Conservation (phyloP, 2,797 vertebrate species). For the Sebastes itinus region DNA sequence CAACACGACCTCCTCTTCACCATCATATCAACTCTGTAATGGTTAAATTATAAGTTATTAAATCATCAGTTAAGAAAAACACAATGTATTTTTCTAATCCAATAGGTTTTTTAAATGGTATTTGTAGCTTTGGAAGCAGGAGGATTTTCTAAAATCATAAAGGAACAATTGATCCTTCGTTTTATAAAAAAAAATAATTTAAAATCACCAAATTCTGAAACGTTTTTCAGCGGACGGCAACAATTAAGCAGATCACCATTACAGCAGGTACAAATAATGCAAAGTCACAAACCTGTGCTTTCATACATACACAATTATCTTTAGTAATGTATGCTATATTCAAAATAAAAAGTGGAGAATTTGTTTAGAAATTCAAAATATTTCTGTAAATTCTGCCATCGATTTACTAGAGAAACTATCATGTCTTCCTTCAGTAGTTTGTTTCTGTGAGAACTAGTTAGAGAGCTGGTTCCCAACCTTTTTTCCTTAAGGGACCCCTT, state of each 20-base stretch:
- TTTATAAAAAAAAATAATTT: background rate
- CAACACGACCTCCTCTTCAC: no score
- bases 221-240: background rate
- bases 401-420: background rate
- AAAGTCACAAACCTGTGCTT: background rate
- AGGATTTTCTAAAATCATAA: background rate
- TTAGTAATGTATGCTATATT: background rate
- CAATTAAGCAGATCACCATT: background rate
- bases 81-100: background rate
- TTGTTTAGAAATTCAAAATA: background rate
- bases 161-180: background rate
- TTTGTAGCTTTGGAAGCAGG: background rate
- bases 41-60: background rate
- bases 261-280: background rate
- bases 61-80: background rate
- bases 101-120: background rate
- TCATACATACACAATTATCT: background rate
- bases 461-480: constrained; percentile 17
- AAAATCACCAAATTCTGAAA: background rate
- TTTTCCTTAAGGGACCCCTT: no score
- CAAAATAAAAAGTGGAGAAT: background rate
- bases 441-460: constrained; percentile 18
- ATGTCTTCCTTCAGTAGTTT: background rate
- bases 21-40: background rate
- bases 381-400: background rate